These are phyloP conservation scores for Smutsia gigantea DNA, from an alignment of 2,797 vertebrate species.

Conservation along the genomic window DNA sequence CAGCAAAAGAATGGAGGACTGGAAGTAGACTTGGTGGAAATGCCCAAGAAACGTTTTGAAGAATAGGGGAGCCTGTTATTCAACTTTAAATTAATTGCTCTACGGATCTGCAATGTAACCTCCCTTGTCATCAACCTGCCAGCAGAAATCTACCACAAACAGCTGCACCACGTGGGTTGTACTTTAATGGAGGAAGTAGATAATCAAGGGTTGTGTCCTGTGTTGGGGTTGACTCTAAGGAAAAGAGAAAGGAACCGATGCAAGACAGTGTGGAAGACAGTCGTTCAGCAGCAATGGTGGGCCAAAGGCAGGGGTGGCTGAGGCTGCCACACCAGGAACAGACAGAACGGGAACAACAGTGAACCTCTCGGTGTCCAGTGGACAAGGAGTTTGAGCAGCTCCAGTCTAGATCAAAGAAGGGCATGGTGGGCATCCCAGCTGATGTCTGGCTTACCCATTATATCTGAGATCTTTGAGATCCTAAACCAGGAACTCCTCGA, in stretches of 20 bases:
- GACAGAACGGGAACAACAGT: fast-evolving
- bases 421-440: too few relatives aligned
- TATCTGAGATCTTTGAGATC: not conserved
- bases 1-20: not conserved
- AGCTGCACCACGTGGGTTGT: not conserved
- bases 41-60: not conserved
- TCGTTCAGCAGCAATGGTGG: not conserved
- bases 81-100: not conserved
- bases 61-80: not conserved
- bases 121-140: not conserved
- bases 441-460: not conserved
- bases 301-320: not conserved
- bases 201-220: not conserved
- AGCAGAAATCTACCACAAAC: not conserved
- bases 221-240: not conserved
- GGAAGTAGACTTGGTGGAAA: not conserved
- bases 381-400: not conserved
- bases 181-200: not conserved
- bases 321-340: not conserved
- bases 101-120: not conserved
- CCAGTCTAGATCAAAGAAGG: not conserved
- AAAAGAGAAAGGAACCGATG: not conserved
- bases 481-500: not conserved
- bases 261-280: not conserved
- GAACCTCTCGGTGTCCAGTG: not conserved